Evolutionary conservation across 2,797 vertebrate genomes (phyloP), one percentile per base, ranked within the genome.

Genomic region (Lagodon rhomboides): DNA sequence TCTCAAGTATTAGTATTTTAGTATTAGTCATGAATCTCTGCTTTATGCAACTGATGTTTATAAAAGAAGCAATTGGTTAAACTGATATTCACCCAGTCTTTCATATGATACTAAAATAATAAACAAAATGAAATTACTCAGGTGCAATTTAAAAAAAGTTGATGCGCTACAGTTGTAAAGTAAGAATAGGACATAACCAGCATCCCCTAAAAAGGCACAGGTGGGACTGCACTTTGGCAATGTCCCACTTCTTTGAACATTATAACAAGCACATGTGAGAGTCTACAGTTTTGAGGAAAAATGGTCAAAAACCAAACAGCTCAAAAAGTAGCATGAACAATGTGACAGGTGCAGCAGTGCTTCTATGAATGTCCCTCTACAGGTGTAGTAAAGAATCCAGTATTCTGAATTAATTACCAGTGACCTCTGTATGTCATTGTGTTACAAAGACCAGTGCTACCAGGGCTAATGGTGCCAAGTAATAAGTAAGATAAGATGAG

Each of bases 401-500:
- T n/a, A 13, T 38, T 34, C 1, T 56, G 53, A 51, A 6, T 23
- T 58, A 55, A 65, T 30, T 23, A 51, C 25, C 9, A 30, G 22
- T 60, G 41, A 75, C 70, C 51, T 61, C 59, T 34, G 8, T 12
- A 0, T 66, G 54, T 75, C 63, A 55, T 43, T n/a, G 34, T 13
- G 2, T 53, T 5, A 61, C 30, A 53, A 27, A 64, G 16, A 63
- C 41, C 56, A 47, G 53, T 22, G 15, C 20, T 4, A 12, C 8
- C 6, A 51, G 46, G 60, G 34, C 38, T n/a, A 68, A 66, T 23
- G 27, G n/a, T 16, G 53, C 16, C 8, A 9, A 62, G 38, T 78
- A 72, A 63, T 67, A 11, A 64, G 65, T 12, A 11, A 53, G 53
- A 73, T 64, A 22, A 64, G 17, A 69, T 38, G 20, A 75, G 56